Evolutionary conservation across 2,113 vertebrate genomes (phyloP), one percentile per base, ranked within the genome.

Genomic region (Corvus hawaiiensis): DNA sequence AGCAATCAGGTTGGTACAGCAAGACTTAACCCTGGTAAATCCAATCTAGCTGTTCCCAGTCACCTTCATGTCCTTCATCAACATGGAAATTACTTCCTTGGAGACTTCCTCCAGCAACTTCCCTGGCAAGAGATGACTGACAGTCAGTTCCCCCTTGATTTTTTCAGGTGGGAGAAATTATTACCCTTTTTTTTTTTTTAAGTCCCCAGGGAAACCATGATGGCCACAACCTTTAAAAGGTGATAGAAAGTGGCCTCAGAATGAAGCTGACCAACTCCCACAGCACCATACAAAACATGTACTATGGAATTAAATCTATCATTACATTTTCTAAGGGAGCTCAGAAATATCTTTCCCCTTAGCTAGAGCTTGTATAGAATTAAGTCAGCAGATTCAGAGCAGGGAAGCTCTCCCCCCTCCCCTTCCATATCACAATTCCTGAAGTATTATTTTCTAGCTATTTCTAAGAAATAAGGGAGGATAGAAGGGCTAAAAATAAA

Each of bases 241-340:
- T n/a, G 49, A 66, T 15, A 49, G 49, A 79, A 91, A 75, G 44
- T 27, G 18, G 28, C 22, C 44, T 93, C 71, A 48, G 51, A 79
- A 68, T 37, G 20, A 75, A 78, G 20, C 32, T 82, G 54, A 5
- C 24, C 56, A 49, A 24, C 19, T 89, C 48, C 56, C 6, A 0
- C 19, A 93, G 62, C 58, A 79, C 41, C 30, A 58, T 33, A 41
- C 39, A 78, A 89, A 93, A 61, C 58, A 33, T 59, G 21, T 76
- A 61, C 27, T 44, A 32, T 72, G 27, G 63, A 93, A 93, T 86
- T 86, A 89, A 86, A 93, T 66, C 64, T 86, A 56, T 93, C 92
- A 92, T 93, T 93, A 71, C 22, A 56, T 78, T 93, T 96, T 93
- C 68, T 61, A 93, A 84, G 48, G 32, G 37, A 87, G 52, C 52